Percentiles rank a stretch among this genome's conserved stretches.
Conservation (phyloP, 2,888 invertebrate genomes). For the Brachylomia viminalis region DNA sequence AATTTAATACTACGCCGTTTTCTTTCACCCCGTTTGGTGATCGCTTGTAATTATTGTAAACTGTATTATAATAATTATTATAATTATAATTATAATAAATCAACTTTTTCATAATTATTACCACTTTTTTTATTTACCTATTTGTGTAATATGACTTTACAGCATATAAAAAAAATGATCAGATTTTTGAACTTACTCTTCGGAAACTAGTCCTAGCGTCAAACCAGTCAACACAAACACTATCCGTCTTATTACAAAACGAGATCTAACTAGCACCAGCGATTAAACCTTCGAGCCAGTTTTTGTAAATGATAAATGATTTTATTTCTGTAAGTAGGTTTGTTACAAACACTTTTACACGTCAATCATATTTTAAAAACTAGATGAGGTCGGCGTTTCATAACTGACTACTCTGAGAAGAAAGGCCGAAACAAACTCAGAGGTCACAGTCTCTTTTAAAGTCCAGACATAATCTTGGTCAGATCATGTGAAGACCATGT, state of each 20-base stretch:
- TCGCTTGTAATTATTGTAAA: constrained; percentile 91
- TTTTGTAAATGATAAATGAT: too few relatives aligned
- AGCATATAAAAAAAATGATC: too few relatives aligned
- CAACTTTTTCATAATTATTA: constrained; percentile 91
- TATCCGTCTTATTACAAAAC: neutral
- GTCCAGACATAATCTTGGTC: too few relatives aligned
- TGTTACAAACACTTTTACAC: too few relatives aligned
- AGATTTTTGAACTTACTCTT: neutral
- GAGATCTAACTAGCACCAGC: neutral
- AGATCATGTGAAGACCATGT: too few relatives aligned
- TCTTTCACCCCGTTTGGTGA: constrained; percentile 91
- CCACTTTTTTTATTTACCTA: constrained; percentile 80
- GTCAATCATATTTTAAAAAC: too few relatives aligned
- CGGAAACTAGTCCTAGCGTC: neutral
- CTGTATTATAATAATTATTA: constrained; percentile 91
- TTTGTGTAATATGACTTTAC: too few relatives aligned
- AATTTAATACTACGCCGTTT: constrained; percentile 90
- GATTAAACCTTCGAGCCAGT: neutral
- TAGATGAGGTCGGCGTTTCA: too few relatives aligned
- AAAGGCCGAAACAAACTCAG: too few relatives aligned
- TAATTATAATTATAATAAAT: constrained; percentile 90
- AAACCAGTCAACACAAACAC: neutral
- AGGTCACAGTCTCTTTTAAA: too few relatives aligned
- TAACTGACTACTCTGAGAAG: too few relatives aligned
- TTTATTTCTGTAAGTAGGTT: too few relatives aligned